These are phyloP conservation scores for Sprattus sprattus DNA, from an alignment of 2,113 vertebrate genomes.

Conservation along the genomic window DNA sequence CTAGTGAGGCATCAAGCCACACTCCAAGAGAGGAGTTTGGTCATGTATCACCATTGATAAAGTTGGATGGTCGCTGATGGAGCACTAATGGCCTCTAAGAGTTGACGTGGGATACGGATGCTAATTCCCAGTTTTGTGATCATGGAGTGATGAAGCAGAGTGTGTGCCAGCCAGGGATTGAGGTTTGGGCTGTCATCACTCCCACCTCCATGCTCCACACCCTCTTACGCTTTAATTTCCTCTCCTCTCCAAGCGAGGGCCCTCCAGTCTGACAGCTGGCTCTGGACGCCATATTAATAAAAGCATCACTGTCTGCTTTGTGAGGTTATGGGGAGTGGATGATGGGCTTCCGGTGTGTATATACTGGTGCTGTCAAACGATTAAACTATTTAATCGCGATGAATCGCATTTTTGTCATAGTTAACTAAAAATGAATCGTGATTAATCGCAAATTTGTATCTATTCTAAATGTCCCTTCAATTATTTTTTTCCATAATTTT, in stretches of 20 bases:
- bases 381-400: too few relatives aligned
- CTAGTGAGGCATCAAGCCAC: background rate
- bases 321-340: background rate
- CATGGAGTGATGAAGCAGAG: background rate
- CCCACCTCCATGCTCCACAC: slow-evolving; percentile 7
- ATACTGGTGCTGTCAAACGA: too few relatives aligned
- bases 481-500: too few relatives aligned
- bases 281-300: background rate
- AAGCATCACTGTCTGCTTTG: background rate
- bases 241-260: slow-evolving; percentile 5
- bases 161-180: background rate
- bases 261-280: background rate
- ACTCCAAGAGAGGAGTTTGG: background rate
- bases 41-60: slow-evolving; percentile 1
- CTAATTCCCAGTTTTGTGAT: background rate
- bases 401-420: too few relatives aligned
- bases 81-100: background rate
- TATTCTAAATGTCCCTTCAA: too few relatives aligned
- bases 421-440: too few relatives aligned
- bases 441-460: too few relatives aligned
- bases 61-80: background rate
- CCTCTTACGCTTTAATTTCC: slow-evolving; percentile 28
- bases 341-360: background rate
- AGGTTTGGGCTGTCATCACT: slow-evolving; percentile 7
- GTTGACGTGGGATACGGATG: background rate